These are phyloP conservation scores for Sparidentex hasta DNA, from an alignment of 2,797 vertebrate species.

Conservation along the genomic window DNA sequence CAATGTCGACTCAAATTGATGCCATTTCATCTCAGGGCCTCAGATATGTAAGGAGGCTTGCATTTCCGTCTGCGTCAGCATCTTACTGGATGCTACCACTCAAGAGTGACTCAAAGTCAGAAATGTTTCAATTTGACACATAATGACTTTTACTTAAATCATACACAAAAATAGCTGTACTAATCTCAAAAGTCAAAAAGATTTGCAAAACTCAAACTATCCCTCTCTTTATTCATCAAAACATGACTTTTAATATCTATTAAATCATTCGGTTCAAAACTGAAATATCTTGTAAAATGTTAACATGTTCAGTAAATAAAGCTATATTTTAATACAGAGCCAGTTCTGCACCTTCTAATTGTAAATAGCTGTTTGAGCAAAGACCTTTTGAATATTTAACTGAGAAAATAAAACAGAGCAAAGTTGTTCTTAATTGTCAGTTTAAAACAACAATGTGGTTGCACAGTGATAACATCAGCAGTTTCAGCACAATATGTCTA, in stretches of 20 bases:
- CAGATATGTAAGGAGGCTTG: no score
- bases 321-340: neutral
- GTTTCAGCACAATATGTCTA: neutral
- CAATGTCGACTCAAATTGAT: no score
- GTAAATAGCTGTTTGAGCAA: neutral
- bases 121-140: no score
- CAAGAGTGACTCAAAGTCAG: no score
- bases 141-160: neutral
- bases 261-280: neutral
- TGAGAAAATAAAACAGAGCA: neutral
- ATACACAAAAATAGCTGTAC: neutral
- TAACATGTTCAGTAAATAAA: neutral
- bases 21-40: no score
- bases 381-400: no score
- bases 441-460: neutral
- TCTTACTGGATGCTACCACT: no score
- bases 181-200: neutral
- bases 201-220: neutral
- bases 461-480: neutral
- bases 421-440: neutral
- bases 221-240: neutral
- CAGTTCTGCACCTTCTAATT: neutral
- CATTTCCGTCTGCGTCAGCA: no score
- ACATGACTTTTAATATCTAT: neutral
- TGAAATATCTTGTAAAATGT: neutral